Percentiles rank a stretch among this genome's conserved stretches.
These are phyloP conservation scores for Lethrus apterus DNA, from an alignment of 1,140 invertebrate species.

Conservation along the genomic window DNA sequence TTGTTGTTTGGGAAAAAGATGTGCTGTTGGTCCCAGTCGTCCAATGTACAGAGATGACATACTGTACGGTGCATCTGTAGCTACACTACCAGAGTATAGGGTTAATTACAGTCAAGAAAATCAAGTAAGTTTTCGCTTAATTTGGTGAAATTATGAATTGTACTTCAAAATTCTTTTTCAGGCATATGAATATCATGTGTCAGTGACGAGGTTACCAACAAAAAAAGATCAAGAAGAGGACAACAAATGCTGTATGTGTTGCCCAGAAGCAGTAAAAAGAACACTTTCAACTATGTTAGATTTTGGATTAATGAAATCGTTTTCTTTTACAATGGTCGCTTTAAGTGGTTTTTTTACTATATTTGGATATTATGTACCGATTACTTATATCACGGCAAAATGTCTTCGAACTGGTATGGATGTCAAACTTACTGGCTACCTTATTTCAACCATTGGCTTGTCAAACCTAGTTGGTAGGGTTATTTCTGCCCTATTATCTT, in stretches of 20 bases:
- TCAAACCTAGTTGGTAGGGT: constrained; percentile 81
- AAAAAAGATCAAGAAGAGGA: constrained; percentile 63
- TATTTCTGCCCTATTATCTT: constrained; percentile 66
- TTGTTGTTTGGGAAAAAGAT: not conserved
- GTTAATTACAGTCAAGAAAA: not conserved
- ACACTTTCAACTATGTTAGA: constrained; percentile 78
- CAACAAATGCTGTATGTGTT: constrained; percentile 51
- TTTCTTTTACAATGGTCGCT: constrained; percentile 77
- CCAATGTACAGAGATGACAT: constrained; percentile 82
- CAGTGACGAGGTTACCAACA: constrained; percentile 71
- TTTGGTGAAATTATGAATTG: not conserved
- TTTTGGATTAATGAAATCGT: constrained; percentile 70
- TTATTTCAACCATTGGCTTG: constrained; percentile 79
- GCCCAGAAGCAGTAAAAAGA: constrained; percentile 64
- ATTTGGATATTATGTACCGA: constrained; percentile 91
- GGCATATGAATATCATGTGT: constrained; percentile 71
- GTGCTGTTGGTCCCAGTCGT: constrained; percentile 41
- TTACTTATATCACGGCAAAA: constrained; percentile 66
- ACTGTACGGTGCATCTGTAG: constrained; percentile 77
- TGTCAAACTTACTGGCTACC: constrained; percentile 47
- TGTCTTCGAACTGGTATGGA: constrained; percentile 41
- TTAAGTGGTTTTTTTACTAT: constrained; percentile 85
- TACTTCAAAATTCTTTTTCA: constrained; percentile 18
- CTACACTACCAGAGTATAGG: constrained; percentile 66
- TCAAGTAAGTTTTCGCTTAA: constrained; percentile 2